Conservation (phyloP, 2,888 invertebrate genomes). For the Copidosoma aretas region DNA sequence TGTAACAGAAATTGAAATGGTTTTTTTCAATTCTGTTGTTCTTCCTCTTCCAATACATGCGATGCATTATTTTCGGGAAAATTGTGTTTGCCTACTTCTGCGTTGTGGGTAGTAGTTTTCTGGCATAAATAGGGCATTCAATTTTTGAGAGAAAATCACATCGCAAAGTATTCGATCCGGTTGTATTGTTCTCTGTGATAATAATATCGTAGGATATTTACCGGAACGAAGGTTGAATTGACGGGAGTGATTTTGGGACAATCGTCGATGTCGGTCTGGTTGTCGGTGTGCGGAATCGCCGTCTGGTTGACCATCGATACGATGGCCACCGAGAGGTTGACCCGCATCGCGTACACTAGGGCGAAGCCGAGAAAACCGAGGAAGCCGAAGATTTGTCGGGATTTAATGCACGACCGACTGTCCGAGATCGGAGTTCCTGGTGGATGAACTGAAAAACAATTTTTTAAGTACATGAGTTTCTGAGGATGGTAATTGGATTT, state of each 20-base stretch:
- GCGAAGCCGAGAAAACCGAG: slow-evolving; percentile 89
- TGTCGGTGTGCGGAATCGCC: slow-evolving; percentile 65
- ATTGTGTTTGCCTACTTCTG: too few relatives aligned
- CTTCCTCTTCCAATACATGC: not conserved
- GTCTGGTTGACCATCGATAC: slow-evolving; percentile 92
- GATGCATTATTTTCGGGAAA: too few relatives aligned
- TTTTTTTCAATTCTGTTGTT: not conserved
- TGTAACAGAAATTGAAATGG: not conserved
- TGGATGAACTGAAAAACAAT: slow-evolving; percentile 19
- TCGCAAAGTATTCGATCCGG: too few relatives aligned
- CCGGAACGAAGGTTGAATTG: slow-evolving; percentile 56
- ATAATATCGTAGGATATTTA: slow-evolving; percentile 26
- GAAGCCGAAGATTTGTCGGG: slow-evolving; percentile 79
- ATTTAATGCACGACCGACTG: slow-evolving; percentile 69
- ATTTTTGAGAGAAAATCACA: too few relatives aligned
- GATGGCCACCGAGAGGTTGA: slow-evolving; percentile 91
- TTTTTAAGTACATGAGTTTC: too few relatives aligned
- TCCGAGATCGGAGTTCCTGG: slow-evolving; percentile 23
- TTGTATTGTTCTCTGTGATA: too few relatives aligned
- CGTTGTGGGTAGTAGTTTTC: too few relatives aligned
- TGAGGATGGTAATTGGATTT: too few relatives aligned
- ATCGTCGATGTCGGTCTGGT: slow-evolving; percentile 72
- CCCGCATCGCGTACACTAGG: slow-evolving; percentile 88
- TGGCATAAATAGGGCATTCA: too few relatives aligned
- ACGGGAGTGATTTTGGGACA: slow-evolving; percentile 65